These are phyloP conservation scores for Drosophila elegans DNA, from an alignment of 1,140 invertebrate genomes.

Conservation along the genomic window DNA sequence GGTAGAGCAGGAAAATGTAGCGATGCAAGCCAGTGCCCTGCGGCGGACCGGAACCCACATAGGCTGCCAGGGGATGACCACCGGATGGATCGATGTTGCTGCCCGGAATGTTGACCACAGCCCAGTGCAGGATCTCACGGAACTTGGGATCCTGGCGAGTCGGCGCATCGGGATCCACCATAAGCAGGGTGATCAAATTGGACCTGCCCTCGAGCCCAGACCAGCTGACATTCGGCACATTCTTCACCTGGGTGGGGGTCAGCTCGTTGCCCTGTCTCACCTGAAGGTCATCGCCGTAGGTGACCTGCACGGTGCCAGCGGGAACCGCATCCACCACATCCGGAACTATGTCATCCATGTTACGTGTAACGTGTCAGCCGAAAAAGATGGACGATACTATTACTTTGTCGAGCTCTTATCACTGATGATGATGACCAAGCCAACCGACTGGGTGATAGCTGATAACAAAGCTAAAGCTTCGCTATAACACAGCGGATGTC, in stretches of 20 bases:
- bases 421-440: slow-evolving; percentile 44
- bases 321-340: slow-evolving; percentile 88
- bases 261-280: slow-evolving; percentile 90
- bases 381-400: slow-evolving; percentile 21
- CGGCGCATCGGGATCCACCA: slow-evolving; percentile 97
- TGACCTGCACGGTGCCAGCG: slow-evolving; percentile 85
- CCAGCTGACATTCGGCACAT: slow-evolving; percentile 88
- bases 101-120: slow-evolving; percentile 95
- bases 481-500: slow-evolving; percentile 27
- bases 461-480: slow-evolving; percentile 43
- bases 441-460: slow-evolving; percentile 32
- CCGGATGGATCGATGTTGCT: slow-evolving; percentile 86
- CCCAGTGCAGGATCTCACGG: slow-evolving; percentile 96
- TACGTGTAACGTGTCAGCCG: slow-evolving; percentile 21
- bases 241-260: slow-evolving; percentile 91
- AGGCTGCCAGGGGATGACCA: slow-evolving; percentile 91
- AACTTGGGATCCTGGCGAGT: slow-evolving; percentile 90
- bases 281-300: slow-evolving; percentile 86
- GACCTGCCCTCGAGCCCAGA: slow-evolving; percentile 85
- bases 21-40: slow-evolving; percentile 93
- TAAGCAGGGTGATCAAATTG: slow-evolving; percentile 90
- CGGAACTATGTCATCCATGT: slow-evolving; percentile 84
- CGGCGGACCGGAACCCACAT: slow-evolving; percentile 94
- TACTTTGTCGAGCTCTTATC: slow-evolving; percentile 51
- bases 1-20: slow-evolving; percentile 95